Base-by-base conservation (phyloP, 2,797 vertebrate genomes). In the Brachyrhaphis roseni region DNA sequence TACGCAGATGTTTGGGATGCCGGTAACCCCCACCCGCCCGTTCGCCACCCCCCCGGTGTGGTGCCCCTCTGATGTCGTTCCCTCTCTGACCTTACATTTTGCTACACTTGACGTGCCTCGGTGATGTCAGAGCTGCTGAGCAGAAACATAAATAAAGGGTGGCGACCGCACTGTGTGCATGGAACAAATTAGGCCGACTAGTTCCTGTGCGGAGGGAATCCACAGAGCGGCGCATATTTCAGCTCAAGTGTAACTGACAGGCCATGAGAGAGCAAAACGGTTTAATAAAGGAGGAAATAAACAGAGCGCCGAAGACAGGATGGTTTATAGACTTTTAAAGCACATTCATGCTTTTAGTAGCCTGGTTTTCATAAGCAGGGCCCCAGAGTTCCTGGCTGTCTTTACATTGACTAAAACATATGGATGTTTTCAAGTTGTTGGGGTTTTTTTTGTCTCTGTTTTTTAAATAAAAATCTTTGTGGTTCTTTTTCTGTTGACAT, bases 61-160 rank as follows among this genome's bases (percentile, higher is more conserved):
- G n/a, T 0, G 73, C 88, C 86, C 90, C 89, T 73, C 71, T 79
- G 87, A 91, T 89, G 88, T 89, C 43, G 66, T 91, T 92, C 88
- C 83, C 83, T 86, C 83, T 84, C 75, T 89, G 91, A 92, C 90
- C 86, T 94, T 93, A 86, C 91, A 92, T 77, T 92, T 91, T 90
- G 87, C 89, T 91, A 88, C 81, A 75, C 85, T 92, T 88, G 89
- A 90, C 90, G 78, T 88, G 91, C 84, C 80, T 88, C 85, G 86
- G 89, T 95, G 94, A 94, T 94, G 93, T 95, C 94, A 94, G 84
- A 89, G 86, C 88, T 84, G 87, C 91, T 87, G 88, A 94, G 90
- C 85, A 91, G 89, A 91, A 93, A 93, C 93, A 94, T 93, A 94
- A 93, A 95, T 93, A 92, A 90, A 92, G 94, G 93, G 93, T 79